Conservation (phyloP, 2,113 vertebrate species). For the Chitala chitala region DNA sequence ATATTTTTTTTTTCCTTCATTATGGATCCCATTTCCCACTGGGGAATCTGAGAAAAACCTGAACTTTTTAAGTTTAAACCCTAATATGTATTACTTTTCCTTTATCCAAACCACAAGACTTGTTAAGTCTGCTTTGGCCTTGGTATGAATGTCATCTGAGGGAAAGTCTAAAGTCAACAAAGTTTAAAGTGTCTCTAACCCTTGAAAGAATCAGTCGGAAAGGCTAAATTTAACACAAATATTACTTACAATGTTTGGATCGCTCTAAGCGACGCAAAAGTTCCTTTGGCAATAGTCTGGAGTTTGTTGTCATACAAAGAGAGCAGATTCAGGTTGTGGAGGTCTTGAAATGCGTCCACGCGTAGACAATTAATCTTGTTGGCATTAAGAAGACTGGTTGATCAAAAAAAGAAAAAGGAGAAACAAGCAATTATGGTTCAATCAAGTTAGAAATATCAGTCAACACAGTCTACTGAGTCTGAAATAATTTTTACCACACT, state of each 20-base stretch:
- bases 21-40: background rate
- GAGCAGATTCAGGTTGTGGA: conserved; percentile 96
- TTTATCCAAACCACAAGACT: conserved; percentile 4
- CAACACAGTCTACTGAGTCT: background rate
- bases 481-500: too few species aligned
- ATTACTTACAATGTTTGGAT: conserved; percentile 91
- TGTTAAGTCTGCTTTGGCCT: background rate
- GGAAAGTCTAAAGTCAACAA: background rate
- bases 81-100: background rate
- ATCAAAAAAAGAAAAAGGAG: background rate
- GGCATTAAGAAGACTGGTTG: conserved; percentile 87
- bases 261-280: conserved; percentile 85
- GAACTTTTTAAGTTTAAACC: background rate
- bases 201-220: background rate
- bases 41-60: background rate
- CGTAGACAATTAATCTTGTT: conserved; percentile 98
- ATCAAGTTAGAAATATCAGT: background rate
- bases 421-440: background rate
- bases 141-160: background rate
- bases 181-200: background rate
- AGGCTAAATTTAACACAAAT: background rate
- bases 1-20: background rate
- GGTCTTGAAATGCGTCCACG: conserved; percentile 97
- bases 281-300: conserved; percentile 96
- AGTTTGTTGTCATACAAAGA: conserved; percentile 98